Percentiles rank a stretch among this genome's conserved stretches.
phyloP scores from a whole-genome alignment of 1,140 invertebrate species.

The Wasmannia auropunctata region DNA sequence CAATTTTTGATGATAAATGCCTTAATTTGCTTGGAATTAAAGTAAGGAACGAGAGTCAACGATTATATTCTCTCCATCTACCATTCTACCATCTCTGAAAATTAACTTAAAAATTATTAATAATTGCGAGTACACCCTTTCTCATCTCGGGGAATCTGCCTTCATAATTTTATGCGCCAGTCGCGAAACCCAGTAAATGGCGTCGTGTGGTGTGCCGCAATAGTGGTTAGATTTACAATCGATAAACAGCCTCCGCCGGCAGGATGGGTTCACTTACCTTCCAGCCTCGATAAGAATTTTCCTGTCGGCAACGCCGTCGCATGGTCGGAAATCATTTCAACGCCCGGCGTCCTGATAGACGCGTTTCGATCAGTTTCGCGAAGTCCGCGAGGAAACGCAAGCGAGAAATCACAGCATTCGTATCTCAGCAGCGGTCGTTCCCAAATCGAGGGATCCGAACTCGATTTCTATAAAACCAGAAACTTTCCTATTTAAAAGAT shows the following conservation, averaged over 20 bases:
- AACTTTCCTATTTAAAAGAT: background rate
- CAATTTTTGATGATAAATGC: background rate
- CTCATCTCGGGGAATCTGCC: background rate
- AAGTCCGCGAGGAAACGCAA: conserved; percentile 13
- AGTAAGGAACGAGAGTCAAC: background rate
- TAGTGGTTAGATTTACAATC: conserved; percentile 36
- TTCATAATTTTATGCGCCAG: background rate
- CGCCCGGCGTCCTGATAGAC: background rate
- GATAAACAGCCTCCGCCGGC: conserved; percentile 5
- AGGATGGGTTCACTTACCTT: conserved; percentile 31
- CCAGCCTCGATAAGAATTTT: conserved; percentile 41
- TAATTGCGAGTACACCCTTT: background rate
- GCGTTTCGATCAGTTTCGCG: conserved; percentile 33
- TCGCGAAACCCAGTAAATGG: background rate
- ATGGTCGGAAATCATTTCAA: conserved; percentile 42
- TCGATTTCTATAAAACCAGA: background rate
- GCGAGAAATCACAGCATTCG: background rate
- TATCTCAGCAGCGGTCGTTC: background rate
- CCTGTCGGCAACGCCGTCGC: conserved; percentile 16
- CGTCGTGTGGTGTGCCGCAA: background rate
- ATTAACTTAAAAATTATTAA: background rate
- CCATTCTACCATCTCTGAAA: background rate
- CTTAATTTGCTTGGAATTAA: background rate
- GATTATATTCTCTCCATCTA: background rate
- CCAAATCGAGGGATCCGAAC: background rate